Base-by-base conservation (phyloP, 1,140 invertebrate species). In the Helicoverpa armigera region DNA sequence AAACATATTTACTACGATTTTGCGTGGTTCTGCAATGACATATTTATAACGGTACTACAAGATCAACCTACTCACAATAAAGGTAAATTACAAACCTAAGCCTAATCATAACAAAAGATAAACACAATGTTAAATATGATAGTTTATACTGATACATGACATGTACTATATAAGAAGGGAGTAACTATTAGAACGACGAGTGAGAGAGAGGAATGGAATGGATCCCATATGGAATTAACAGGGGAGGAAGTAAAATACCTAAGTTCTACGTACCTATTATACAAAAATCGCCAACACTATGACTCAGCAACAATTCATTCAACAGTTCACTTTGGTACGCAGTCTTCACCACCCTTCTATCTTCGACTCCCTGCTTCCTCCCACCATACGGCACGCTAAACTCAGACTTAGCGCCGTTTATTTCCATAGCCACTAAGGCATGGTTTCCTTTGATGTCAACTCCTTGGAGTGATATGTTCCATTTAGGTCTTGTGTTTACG, bases 201-300 rank as follows among this genome's bases (percentile, higher is more conserved):
- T n/a, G n/a, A n/a, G n/a, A n/a, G n/a, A n/a, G n/a, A n/a, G n/a
- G n/a, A n/a, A n/a, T n/a, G n/a, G n/a, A n/a, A n/a, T n/a, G n/a
- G n/a, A n/a, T n/a, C n/a, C n/a, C n/a, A n/a, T n/a, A n/a, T n/a
- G n/a, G n/a, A n/a, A n/a, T n/a, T n/a, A n/a, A n/a, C n/a, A n/a
- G n/a, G n/a, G n/a, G n/a, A n/a, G n/a, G n/a, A n/a, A n/a, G n/a
- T n/a, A n/a, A n/a, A n/a, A n/a, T n/a, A n/a, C n/a, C n/a, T n/a
- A n/a, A n/a, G n/a, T n/a, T n/a, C n/a, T n/a, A 92, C 91, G 90
- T 90, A 95, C 95, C 95, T 86, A 99, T 96, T 9, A 99, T 89
- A 92, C 98, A 99, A 86, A 99, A 97, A 95, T 99, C 99, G 2
- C 96, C 96, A 9, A 97, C 96, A 79, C 96, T 94, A 92, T 98